A percentile compares a stretch with the other conserved stretches of the same genome.
Conservation (phyloP, 1,140 invertebrate species). For the Heliconius himera region DNA sequence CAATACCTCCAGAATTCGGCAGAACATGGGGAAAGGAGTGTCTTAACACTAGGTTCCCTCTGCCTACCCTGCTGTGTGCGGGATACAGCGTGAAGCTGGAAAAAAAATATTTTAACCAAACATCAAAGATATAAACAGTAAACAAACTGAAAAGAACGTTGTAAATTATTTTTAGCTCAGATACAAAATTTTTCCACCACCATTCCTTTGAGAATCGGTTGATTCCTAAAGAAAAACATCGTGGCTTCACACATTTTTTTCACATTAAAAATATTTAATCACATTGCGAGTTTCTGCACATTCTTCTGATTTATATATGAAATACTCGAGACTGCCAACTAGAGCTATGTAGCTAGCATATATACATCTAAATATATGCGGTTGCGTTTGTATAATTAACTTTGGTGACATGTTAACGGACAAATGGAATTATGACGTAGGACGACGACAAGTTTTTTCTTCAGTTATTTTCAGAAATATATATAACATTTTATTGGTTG, state of each 20-base stretch:
- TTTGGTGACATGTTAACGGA: constrained; percentile 6
- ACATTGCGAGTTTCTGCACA: constrained; percentile 15
- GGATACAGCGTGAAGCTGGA: too few relatives aligned
- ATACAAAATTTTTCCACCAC: neutral
- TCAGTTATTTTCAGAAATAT: neutral
- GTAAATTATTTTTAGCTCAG: neutral
- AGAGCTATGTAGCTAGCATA: neutral
- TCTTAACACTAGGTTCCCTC: too few relatives aligned
- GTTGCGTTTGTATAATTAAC: constrained; percentile 19
- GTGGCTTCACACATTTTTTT: constrained; percentile 5
- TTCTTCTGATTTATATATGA: constrained; percentile 14
- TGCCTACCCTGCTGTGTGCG: too few relatives aligned
- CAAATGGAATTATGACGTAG: neutral
- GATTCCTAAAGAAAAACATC: constrained; percentile 8
- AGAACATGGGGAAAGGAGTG: too few relatives aligned
- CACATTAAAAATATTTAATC: constrained; percentile 21
- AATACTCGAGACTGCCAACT: constrained; percentile 16
- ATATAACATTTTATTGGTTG: neutral
- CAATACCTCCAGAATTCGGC: too few relatives aligned
- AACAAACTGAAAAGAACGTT: neutral
- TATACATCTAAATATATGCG: neutral
- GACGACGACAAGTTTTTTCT: neutral
- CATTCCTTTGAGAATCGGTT: constrained; percentile 3
- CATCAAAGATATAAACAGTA: neutral
- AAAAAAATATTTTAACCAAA: neutral